Percentiles rank a stretch among this genome's conserved stretches.
Evolutionary conservation across 2,888 invertebrate genomes (phyloP).

Genomic region (Parelbella ahira): DNA sequence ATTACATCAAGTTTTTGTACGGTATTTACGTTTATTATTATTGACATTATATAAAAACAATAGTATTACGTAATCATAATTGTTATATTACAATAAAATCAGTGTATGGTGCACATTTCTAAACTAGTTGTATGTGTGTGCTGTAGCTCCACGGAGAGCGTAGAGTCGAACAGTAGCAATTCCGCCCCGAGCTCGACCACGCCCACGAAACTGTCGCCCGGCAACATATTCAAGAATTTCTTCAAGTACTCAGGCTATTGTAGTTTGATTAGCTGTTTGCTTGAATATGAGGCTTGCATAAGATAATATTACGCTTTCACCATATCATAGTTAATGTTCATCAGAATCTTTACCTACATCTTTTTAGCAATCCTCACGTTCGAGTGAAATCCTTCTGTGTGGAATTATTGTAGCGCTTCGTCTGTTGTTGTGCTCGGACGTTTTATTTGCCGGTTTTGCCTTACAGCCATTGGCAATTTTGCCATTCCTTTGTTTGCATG

Average conservation of each 20-base stretch:
- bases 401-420: conserved; percentile 35
- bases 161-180: conserved; percentile 70
- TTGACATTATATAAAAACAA: no score
- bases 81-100: no score
- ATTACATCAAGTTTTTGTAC: no score
- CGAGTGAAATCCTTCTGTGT: conserved; percentile 41
- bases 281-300: conserved; percentile 46
- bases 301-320: no score
- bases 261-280: conserved; percentile 40
- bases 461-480: no score
- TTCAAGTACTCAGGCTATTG: conserved; percentile 89
- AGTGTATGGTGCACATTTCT: conserved; percentile 8
- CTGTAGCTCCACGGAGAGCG: conserved; percentile 60
- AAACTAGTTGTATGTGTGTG: conserved; percentile 31
- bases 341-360: no score
- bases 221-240: conserved; percentile 97
- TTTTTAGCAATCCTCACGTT: conserved; percentile 34
- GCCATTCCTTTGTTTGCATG: no score
- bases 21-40: no score
- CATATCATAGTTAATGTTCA: no score
- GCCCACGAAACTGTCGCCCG: conserved; percentile 90
- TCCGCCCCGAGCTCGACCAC: conserved; percentile 69
- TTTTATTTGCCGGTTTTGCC: conserved; percentile 29
- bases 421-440: conserved; percentile 40
- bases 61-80: no score